phyloP scores from a whole-genome alignment of 2,113 vertebrate species.

The Phylloscopus whistleri region DNA sequence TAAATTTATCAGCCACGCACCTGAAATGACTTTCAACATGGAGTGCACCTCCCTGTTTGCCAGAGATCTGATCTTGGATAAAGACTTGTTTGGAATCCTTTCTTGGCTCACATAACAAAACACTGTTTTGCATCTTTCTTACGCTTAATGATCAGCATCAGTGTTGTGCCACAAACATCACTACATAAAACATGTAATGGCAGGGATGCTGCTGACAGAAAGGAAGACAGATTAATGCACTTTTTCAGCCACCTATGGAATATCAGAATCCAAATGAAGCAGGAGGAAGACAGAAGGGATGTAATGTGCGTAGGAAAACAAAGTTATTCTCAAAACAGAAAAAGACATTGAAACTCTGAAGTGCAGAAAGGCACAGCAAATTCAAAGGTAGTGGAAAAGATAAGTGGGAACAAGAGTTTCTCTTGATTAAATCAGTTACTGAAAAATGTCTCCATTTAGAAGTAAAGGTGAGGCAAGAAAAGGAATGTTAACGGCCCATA shows the following conservation, averaged over 20 bases:
- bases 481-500: background rate
- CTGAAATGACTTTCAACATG: background rate
- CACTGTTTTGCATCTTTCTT: background rate
- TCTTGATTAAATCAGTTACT: background rate
- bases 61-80: constrained; percentile 6
- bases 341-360: background rate
- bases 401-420: background rate
- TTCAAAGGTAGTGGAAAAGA: background rate
- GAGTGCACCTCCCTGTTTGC: background rate
- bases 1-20: rapidly evolving
- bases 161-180: background rate
- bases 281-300: background rate
- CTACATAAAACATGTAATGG: background rate
- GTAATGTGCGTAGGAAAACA: background rate
- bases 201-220: background rate
- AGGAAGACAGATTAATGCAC: background rate
- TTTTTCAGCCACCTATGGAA: background rate
- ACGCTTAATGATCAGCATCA: background rate
- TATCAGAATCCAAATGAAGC: background rate
- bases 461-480: background rate
- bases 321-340: background rate
- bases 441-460: background rate
- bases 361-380: background rate
- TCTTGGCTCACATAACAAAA: background rate
- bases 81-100: background rate